A percentile compares a stretch with the other conserved stretches of the same genome.
These are phyloP conservation scores for Lepidocyrtinus sp. DNA, from an alignment of 2,888 invertebrate species.

Conservation along the genomic window DNA sequence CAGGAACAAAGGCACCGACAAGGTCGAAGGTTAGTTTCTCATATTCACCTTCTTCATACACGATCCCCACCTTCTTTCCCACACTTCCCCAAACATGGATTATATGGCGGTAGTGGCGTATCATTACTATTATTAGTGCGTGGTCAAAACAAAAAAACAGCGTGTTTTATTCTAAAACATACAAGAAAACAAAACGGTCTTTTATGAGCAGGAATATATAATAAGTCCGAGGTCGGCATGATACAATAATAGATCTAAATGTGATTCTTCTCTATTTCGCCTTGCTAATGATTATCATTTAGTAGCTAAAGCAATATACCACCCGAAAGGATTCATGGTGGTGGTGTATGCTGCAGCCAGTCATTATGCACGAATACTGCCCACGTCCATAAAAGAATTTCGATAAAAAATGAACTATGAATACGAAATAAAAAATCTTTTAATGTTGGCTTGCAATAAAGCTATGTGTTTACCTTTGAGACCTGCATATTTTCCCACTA, in stretches of 20 bases:
- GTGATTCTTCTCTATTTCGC: too few relatives aligned
- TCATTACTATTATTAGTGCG: not conserved
- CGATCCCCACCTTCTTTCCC: slow-evolving; percentile 66
- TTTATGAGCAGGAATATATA: not conserved
- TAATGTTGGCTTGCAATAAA: not conserved
- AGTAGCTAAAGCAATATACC: slow-evolving; percentile 35
- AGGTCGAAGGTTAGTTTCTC: slow-evolving; percentile 62
- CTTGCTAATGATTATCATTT: slow-evolving; percentile 22
- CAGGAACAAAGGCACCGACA: slow-evolving; percentile 64
- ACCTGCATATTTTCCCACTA: not conserved
- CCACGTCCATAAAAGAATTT: slow-evolving; percentile 2
- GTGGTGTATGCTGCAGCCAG: too few relatives aligned
- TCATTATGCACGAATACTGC: not conserved
- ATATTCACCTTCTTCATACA: slow-evolving; percentile 57
- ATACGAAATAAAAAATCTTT: not conserved
- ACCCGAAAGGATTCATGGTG: slow-evolving; percentile 28
- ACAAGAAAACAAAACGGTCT: not conserved
- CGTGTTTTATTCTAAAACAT: slow-evolving; percentile 36
- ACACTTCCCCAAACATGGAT: slow-evolving; percentile 60
- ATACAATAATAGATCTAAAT: not conserved
- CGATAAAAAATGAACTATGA: not conserved
- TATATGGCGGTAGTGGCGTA: slow-evolving; percentile 19
- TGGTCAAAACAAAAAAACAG: slow-evolving; percentile 4
- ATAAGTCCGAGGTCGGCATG: not conserved
- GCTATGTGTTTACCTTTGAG: not conserved